Evolutionary conservation across 37 sponge, comb jelly and placozoan genomes (phyloP), one percentile per base, ranked within the genome.

Genomic region (Diacarnus erythraeanus): DNA sequence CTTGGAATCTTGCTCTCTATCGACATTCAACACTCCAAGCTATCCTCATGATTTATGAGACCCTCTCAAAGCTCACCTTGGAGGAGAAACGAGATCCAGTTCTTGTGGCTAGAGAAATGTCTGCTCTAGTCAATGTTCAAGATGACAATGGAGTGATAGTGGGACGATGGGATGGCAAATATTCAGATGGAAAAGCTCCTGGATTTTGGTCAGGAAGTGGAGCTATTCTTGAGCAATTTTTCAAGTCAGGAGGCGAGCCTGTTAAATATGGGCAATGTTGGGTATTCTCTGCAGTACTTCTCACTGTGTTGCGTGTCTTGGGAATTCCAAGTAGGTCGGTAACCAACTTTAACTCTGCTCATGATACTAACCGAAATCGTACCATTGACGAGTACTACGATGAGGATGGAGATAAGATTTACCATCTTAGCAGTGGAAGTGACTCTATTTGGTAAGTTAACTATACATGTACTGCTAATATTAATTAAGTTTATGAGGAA

Each of bases 251-350:
- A 0, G 71, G 77, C 15, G 38, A 65, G 59, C 78, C 86, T 31
- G 91, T 90, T 5, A 80, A 71, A 75, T 90, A 84, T 41, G 91
- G 91, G 26, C 91, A 90, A 78, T 90, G 91, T 59, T 90, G 91
- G 91, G 91, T 82, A 31, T 90, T 86, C 78, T 81, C 91, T 37
- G 91, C 83, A 3, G 86, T 90, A 20, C 76, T 86, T 31, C 42
- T 77, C 41, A 75, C 80, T 17, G 71, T 86, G 18, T 38, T 85
- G 54, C 61, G 91, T 40, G 63, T 80, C 21, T 59, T 90, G 57
- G 91, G 91, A 1, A 78, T 86, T 2, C 91, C 91, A 30, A 57
- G 73, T 42, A 81, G 91, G 61, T 86, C 91, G 25, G 83, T 90
- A n/a, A 90, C 91, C 56, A 90, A 85, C 83, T 90, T 86, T 76